These are phyloP conservation scores for Melinopterus prodromus DNA, from an alignment of 2,888 invertebrate species.

Conservation along the genomic window DNA sequence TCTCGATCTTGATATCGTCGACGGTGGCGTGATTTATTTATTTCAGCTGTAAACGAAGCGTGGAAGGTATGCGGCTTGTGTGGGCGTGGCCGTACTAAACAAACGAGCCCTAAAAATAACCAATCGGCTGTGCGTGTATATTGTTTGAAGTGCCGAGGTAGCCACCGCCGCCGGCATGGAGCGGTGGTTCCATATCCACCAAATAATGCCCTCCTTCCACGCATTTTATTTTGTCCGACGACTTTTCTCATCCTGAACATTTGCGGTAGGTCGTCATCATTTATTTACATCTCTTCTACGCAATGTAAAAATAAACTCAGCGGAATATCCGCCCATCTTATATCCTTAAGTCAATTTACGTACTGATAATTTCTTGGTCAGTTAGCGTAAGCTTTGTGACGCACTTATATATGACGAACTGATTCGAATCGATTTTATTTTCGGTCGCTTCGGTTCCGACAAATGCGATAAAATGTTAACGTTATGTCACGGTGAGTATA, in stretches of 20 bases:
- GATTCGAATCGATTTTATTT: too few relatives aligned
- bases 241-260: background rate
- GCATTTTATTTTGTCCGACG: background rate
- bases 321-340: background rate
- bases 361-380: too few relatives aligned
- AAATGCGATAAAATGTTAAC: too few relatives aligned
- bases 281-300: background rate
- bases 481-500: too few relatives aligned
- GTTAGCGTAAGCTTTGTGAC: too few relatives aligned
- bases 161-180: too few relatives aligned
- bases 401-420: too few relatives aligned
- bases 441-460: too few relatives aligned
- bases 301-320: background rate
- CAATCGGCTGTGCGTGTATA: background rate
- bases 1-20: background rate
- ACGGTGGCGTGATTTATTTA: background rate
- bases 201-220: background rate
- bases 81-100: background rate
- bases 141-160: background rate
- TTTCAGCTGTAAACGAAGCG: background rate
- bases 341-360: background rate
- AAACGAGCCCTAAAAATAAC: conserved; percentile 4
- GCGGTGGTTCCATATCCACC: background rate
- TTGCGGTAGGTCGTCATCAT: background rate
- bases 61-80: background rate